Conservation (phyloP, 2,888 invertebrate genomes). For the Formica aserva region DNA sequence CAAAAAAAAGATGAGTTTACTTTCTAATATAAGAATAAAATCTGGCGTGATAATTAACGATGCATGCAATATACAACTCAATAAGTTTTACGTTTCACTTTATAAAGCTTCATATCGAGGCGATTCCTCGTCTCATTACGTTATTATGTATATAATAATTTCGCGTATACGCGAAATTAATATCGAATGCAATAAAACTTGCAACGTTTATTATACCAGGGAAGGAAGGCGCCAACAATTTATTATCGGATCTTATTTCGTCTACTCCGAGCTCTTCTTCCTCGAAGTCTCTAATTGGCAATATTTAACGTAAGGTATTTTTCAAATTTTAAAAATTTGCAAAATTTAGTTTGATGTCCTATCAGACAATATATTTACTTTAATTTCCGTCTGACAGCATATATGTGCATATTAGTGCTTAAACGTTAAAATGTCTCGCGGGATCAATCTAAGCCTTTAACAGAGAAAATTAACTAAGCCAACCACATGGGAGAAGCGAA, state of each 20-base stretch:
- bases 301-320: slow-evolving; percentile 1
- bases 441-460: slow-evolving; percentile 34
- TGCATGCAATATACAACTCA: slow-evolving; percentile 1
- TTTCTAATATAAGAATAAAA: not conserved
- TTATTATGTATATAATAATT: slow-evolving; percentile 15
- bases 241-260: slow-evolving; percentile 23
- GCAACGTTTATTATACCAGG: not conserved
- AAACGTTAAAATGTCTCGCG: slow-evolving; percentile 11
- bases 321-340: not conserved
- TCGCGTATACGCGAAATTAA: not conserved
- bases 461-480: slow-evolving; percentile 42
- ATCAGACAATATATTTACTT: not conserved
- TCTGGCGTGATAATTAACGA: not conserved
- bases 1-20: not conserved
- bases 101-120: not conserved
- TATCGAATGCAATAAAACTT: slow-evolving; percentile 25
- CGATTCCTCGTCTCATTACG: slow-evolving; percentile 8
- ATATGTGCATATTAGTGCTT: not conserved
- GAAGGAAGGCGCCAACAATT: not conserved
- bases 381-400: not conserved
- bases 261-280: not conserved
- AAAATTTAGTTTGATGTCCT: not conserved
- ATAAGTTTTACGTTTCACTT: slow-evolving; percentile 15
- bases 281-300: not conserved
- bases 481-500: slow-evolving; percentile 24